Evolutionary conservation across 2,113 vertebrate species (phyloP).

Genomic region (Mastomys coucha): DNA sequence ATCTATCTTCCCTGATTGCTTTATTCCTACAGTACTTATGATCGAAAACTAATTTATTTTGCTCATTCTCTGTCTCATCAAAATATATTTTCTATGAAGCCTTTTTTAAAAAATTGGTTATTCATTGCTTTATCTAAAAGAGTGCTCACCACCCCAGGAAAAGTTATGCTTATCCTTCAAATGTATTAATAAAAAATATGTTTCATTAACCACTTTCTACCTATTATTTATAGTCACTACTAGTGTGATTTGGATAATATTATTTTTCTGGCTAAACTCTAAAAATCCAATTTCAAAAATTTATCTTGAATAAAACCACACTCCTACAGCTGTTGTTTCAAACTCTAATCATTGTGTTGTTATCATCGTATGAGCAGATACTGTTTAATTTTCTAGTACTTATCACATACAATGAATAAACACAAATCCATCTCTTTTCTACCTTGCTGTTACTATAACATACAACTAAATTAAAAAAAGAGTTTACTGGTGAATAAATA

Average conservation of each 20-base stretch:
- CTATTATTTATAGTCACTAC: neutral
- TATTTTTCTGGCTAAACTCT: neutral
- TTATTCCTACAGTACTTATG: neutral
- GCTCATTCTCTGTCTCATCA: neutral
- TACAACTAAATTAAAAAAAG: neutral
- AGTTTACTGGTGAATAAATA: neutral
- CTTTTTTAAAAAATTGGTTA: neutral
- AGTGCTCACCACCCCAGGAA: neutral
- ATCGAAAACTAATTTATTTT: slow-evolving; percentile 32
- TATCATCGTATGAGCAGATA: neutral
- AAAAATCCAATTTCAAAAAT: neutral
- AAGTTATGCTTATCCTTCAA: neutral
- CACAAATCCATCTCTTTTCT: neutral
- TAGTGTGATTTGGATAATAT: neutral
- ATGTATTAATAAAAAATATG: neutral
- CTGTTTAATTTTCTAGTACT: slow-evolving; percentile 18
- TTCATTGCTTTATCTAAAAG: neutral
- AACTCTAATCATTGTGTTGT: neutral
- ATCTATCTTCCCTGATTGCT: neutral
- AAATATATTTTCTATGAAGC: neutral
- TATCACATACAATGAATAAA: neutral
- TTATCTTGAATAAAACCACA: neutral
- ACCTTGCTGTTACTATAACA: neutral
- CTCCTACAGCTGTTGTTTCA: neutral
- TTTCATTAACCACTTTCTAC: neutral